Base-by-base conservation (phyloP, 2,797 vertebrate species). In the Anisognathus igniventris region DNA sequence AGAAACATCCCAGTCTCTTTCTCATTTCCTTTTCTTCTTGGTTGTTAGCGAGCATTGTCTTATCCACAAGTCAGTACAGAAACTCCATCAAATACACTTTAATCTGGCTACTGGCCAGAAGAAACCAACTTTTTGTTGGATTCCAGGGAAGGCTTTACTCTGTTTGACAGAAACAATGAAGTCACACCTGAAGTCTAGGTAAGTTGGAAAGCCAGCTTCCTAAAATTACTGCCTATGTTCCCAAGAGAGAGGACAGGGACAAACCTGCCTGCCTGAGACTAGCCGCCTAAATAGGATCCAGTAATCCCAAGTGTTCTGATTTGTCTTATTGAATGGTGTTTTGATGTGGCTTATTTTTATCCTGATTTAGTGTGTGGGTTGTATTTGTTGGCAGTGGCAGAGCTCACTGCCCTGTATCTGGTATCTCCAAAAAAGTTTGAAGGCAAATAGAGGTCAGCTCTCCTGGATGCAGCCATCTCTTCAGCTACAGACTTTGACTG, bases 301-400 rank as follows among this genome's bases (percentile, higher is more conserved):
- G 42, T n/a, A 58, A 61, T 31, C 7, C 11, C 21, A 51, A 58
- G 24, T n/a, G 56, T 31, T 82, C 61, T 75, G 13, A 40, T 77
- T 81, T n/a, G 23, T 4, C 8, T 62, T 74, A 18, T 39, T 78
- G 11, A 57, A 33, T 25, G 23, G 23, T 35, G 23, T 18, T 57
- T 57, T 35, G 10, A 57, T 25, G 18, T 25, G 56, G 33, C 17
- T 37, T 20, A 28, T 37, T 58, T 58, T 57, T 73, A 42, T 70
- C 65, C 14, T 0, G 0, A 0, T 79, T 62, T 33, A 31, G 16
- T 40, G 35, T 5, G 6, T 68, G 10, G 4, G 3, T 42, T 81
- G 39, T 56, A 15, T 54, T 48, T 72, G 10, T 21, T 53, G 35
- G 7, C 67, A 62, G 11, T 35, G 47, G 22, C 35, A 62, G 27